Evolutionary conservation across 2,888 invertebrate genomes (phyloP), one percentile per base, ranked within the genome.

Genomic region (Agapostemon virescens): DNA sequence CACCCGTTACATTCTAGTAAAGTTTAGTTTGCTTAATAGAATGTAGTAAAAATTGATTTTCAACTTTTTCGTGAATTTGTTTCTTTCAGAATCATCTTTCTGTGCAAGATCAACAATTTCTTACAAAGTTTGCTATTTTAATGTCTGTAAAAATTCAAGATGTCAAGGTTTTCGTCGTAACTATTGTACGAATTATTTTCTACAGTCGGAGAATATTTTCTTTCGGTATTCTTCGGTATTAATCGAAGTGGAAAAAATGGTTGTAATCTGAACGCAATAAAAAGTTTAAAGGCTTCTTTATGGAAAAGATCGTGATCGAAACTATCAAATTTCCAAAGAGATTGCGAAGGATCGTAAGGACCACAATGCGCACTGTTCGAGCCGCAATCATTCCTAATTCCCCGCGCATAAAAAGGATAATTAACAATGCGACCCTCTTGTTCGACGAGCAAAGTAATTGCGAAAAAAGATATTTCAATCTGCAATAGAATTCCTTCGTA

Each of bases 401-500:
- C 49, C 33, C 9, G 36, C 33, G 11, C n/a, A 36, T 63, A n/a
- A 63, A 63, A 36, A n/a, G 36, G 1, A 20, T 13, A 63, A 63
- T 63, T 33, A 36, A 55, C 20, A 63, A 63, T 36, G n/a, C 36
- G 36, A n/a, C 20, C n/a, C 58, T 20, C 17, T 61, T 61, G 33
- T n/a, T 33, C n/a, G 63, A 63, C 33, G n/a, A 20, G 33, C 30
- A n/a, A n/a, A 33, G 63, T n/a, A 63, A 63, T 63, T 33, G 36
- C 63, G 63, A 63, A 63, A 63, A 42, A 63, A 49, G 40, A 15
- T 49, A 70, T 77, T 30, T 55, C 69, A 26, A 38, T 26, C 23
- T 69, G 74, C 38, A 17, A 63, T 64, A 52, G 55, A 79, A 67
- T 70, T 69, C 66, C 45, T 26, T 45, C 23, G 38, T 23, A 61